A percentile compares a stretch with the other conserved stretches of the same genome.
Evolutionary conservation across 1,140 invertebrate species (phyloP).

Genomic region (Phymastichus coffea): DNA sequence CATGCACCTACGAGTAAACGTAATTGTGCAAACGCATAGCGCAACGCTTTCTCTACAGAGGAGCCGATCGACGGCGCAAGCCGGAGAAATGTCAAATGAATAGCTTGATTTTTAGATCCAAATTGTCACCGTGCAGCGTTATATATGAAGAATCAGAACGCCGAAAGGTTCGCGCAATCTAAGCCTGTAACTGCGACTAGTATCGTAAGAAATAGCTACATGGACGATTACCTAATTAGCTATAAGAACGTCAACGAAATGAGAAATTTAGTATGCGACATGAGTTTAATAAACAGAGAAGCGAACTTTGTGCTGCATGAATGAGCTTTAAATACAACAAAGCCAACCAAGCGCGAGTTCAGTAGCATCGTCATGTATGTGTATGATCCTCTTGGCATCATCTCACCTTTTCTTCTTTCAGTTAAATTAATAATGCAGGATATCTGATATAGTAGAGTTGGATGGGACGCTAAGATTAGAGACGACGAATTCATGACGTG

Average conservation of each 20-base stretch:
- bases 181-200: not conserved
- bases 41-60: too few species aligned
- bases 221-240: not conserved
- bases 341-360: not conserved
- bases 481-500: not conserved
- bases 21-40: too few species aligned
- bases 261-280: not conserved
- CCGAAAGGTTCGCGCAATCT: not conserved
- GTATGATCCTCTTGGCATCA: not conserved
- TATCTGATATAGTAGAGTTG: not conserved
- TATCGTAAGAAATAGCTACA: not conserved
- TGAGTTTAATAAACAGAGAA: not conserved
- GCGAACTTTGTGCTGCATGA: not conserved
- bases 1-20: too few species aligned
- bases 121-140: not conserved
- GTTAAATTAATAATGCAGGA: not conserved
- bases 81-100: too few species aligned
- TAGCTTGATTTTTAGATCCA: not conserved
- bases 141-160: not conserved
- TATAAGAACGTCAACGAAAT: not conserved
- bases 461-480: not conserved
- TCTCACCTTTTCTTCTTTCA: not conserved
- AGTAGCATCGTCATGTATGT: not conserved
- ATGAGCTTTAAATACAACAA: not conserved
- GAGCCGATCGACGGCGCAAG: too few species aligned